Conservation (phyloP, 2,888 invertebrate species). For the Habrosyne pyritoides region DNA sequence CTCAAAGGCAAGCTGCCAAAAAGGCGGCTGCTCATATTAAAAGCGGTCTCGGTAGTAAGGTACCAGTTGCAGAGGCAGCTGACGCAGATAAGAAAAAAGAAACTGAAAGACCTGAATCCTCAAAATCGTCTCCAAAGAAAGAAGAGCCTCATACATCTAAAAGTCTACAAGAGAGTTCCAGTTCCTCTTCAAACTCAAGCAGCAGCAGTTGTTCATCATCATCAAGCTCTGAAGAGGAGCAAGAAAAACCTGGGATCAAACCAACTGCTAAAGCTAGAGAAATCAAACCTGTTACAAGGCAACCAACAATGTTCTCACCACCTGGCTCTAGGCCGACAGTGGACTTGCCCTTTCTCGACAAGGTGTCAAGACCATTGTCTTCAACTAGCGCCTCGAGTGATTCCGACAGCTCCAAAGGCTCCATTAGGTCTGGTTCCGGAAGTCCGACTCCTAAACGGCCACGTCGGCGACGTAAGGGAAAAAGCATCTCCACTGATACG, state of each 20-base stretch:
- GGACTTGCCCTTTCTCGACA: slow-evolving; percentile 92
- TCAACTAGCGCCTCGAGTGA: slow-evolving; percentile 85
- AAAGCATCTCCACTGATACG: slow-evolving; percentile 64
- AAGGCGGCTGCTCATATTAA: slow-evolving; percentile 96
- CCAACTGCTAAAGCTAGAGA: slow-evolving; percentile 73
- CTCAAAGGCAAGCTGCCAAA: slow-evolving; percentile 95
- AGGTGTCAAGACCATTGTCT: slow-evolving; percentile 88
- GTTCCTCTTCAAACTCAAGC: slow-evolving; percentile 81
- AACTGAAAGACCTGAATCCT: slow-evolving; percentile 54
- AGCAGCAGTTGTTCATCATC: slow-evolving; percentile 84
- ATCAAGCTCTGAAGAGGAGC: slow-evolving; percentile 85
- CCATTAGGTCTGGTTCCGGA: slow-evolving; percentile 64
- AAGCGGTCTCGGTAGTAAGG: slow-evolving; percentile 86
- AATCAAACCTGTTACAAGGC: slow-evolving; percentile 64
- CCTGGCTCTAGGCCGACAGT: slow-evolving; percentile 80
- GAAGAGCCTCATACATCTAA: slow-evolving; percentile 68
- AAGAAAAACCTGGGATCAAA: slow-evolving; percentile 63
- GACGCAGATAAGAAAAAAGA: slow-evolving; percentile 72
- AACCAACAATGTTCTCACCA: slow-evolving; percentile 73
- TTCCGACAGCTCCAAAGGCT: slow-evolving; percentile 80
- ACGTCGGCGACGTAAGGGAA: slow-evolving; percentile 68
- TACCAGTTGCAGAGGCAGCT: slow-evolving; percentile 65
- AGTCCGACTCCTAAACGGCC: slow-evolving; percentile 74
- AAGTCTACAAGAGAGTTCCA: slow-evolving; percentile 66
- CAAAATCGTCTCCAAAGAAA: slow-evolving; percentile 72